These are phyloP conservation scores for Xanthorhoe spadicearia DNA, from an alignment of 2,888 invertebrate species.

Conservation along the genomic window DNA sequence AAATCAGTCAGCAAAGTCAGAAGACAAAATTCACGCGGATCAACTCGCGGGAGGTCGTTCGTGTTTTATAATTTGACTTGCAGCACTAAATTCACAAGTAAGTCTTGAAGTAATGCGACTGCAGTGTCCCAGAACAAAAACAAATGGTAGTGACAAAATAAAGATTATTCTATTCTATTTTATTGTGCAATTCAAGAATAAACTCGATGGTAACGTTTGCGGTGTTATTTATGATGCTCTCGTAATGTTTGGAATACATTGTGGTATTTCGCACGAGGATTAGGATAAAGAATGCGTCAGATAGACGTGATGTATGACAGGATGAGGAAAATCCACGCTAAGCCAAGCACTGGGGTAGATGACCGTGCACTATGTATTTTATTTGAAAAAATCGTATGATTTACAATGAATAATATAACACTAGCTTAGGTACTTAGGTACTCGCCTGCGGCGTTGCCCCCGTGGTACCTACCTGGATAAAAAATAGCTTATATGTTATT, in stretches of 20 bases:
- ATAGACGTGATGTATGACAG: slow-evolving; percentile 23
- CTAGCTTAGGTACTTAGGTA: no score
- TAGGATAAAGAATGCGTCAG: slow-evolving; percentile 19
- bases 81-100: no score
- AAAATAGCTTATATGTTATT: background rate
- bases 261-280: slow-evolving; percentile 10
- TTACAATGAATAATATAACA: no score
- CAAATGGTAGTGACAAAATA: background rate
- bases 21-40: no score
- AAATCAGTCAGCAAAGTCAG: no score
- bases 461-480: background rate
- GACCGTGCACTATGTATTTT: background rate
- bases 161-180: background rate
- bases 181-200: background rate
- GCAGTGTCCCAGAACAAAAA: slow-evolving; percentile 1
- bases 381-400: background rate
- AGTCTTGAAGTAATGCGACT: background rate
- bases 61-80: no score
- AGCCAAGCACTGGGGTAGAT: slow-evolving; percentile 3
- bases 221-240: slow-evolving; percentile 5
- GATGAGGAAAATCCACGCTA: slow-evolving; percentile 27
- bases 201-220: background rate
- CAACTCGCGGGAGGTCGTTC: no score
- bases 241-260: slow-evolving; percentile 5
- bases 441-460: background rate